Evolutionary conservation across 2,888 invertebrate species (phyloP).

Genomic region (Kuschelorhynchus macadamiae): DNA sequence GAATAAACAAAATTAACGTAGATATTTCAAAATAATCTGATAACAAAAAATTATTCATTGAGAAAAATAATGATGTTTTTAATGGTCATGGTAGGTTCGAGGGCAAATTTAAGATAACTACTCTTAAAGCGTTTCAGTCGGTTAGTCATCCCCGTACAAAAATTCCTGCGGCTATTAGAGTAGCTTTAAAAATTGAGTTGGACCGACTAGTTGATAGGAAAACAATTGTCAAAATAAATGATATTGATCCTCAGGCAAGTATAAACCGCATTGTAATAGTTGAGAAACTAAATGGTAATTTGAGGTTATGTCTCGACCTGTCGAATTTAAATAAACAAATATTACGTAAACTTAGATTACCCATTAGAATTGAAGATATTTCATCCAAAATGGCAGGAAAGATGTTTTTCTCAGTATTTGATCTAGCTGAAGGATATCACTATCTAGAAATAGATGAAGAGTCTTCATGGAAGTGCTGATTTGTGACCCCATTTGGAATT

Average conservation of each 20-base stretch:
- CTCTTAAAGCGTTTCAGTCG: background rate
- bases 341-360: background rate
- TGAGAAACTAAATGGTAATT: background rate
- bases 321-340: background rate
- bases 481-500: background rate
- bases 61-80: slow-evolving; percentile 11
- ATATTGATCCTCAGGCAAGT: background rate
- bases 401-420: slow-evolving; percentile 9
- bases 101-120: slow-evolving; percentile 1
- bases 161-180: slow-evolving; percentile 4
- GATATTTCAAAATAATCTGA: background rate
- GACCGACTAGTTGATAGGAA: background rate
- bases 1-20: slow-evolving; percentile 2
- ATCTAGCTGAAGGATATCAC: slow-evolving; percentile 7
- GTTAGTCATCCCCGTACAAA: slow-evolving; percentile 8
- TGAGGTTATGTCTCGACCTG: background rate
- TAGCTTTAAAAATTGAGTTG: background rate
- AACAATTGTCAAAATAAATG: background rate
- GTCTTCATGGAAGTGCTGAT: slow-evolving; percentile 12
- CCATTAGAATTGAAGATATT: background rate
- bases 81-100: slow-evolving; percentile 7
- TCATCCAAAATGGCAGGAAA: background rate
- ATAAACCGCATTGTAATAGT: background rate
- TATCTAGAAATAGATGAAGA: slow-evolving; percentile 7
- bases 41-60: background rate